phyloP scores from a whole-genome alignment of 1,140 invertebrate species.

The Aporrectodea caliginosa region DNA sequence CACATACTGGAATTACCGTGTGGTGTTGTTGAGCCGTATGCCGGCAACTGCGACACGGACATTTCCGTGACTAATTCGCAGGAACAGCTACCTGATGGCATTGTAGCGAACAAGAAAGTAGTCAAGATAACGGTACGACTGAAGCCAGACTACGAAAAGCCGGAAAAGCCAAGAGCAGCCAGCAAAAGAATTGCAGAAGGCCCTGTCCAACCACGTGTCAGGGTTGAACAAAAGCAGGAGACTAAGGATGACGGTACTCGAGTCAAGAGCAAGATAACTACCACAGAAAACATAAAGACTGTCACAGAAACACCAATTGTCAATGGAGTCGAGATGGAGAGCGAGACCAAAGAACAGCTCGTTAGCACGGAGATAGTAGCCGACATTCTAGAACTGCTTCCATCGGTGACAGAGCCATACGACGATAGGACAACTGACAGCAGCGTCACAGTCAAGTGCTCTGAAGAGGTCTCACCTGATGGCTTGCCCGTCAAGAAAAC shows the following conservation, averaged over 20 bases:
- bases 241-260: constrained; percentile 11
- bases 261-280: constrained; percentile 2
- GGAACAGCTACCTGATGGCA: neutral
- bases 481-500: neutral
- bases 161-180: neutral
- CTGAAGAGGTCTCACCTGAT: neutral
- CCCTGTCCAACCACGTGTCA: neutral
- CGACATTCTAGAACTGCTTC: constrained; percentile 10
- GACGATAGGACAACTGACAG: neutral
- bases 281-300: constrained; percentile 1
- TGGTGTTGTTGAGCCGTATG: constrained; percentile 16
- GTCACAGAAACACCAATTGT: constrained; percentile 11
- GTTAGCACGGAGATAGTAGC: constrained; percentile 11
- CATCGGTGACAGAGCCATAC: neutral
- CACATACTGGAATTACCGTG: neutral
- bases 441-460: neutral
- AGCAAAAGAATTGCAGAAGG: constrained; percentile 6
- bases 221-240: neutral
- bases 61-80: neutral
- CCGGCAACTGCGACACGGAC: constrained; percentile 4
- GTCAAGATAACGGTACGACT: constrained; percentile 19
- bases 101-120: constrained; percentile 7
- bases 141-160: neutral
- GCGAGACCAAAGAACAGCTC: constrained; percentile 2
- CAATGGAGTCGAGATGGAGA: neutral